Percentiles rank a stretch among this genome's conserved stretches.
These are phyloP conservation scores for Myotis daubentonii DNA, from an alignment of 2,797 vertebrate species.

Conservation along the genomic window DNA sequence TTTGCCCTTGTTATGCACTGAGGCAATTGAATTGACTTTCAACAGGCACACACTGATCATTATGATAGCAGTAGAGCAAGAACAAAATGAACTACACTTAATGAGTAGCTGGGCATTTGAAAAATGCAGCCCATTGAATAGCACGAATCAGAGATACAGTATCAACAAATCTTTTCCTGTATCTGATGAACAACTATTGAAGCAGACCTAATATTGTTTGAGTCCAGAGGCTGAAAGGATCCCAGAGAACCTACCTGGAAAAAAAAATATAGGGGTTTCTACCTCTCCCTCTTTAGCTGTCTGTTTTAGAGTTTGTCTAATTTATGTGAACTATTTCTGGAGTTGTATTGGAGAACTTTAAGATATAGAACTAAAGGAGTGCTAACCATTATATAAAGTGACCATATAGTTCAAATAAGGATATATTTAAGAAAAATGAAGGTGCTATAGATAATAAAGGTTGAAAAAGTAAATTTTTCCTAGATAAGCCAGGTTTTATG, in stretches of 20 bases:
- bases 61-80: slow-evolving; percentile 65
- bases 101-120: slow-evolving; percentile 59
- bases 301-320: not conserved
- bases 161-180: slow-evolving; percentile 42
- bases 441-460: not conserved
- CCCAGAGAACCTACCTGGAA: not conserved
- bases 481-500: not conserved
- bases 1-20: slow-evolving; percentile 63
- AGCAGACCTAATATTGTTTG: not conserved
- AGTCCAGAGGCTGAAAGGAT: not conserved
- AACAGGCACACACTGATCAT: slow-evolving; percentile 60
- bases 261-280: not conserved
- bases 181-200: slow-evolving; percentile 19
- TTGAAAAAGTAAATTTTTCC: not conserved
- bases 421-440: not conserved
- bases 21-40: slow-evolving; percentile 70
- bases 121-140: slow-evolving; percentile 53
- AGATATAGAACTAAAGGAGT: not conserved
- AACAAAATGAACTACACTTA: slow-evolving; percentile 72
- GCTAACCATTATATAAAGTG: not conserved
- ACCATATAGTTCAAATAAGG: not conserved
- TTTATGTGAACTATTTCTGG: not conserved
- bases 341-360: not conserved
- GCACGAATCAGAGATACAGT: slow-evolving; percentile 38
- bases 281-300: not conserved